A percentile compares a stretch with the other conserved stretches of the same genome.
phyloP scores from a whole-genome alignment of 2,888 invertebrate genomes.

The Sphaerophoria taeniata region DNA sequence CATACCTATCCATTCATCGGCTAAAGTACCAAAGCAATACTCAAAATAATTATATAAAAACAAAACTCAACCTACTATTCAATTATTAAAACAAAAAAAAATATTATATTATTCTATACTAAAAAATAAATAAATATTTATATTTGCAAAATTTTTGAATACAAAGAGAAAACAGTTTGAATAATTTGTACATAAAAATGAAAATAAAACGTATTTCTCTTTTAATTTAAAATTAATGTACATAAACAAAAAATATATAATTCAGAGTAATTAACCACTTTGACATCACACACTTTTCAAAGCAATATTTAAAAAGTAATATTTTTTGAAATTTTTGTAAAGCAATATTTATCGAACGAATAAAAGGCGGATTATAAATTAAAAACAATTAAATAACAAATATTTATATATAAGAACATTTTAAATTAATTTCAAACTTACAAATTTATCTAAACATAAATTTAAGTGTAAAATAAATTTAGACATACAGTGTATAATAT shows the following conservation, averaged over 20 bases:
- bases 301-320: constrained; percentile 73
- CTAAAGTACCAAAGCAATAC: constrained; percentile 84
- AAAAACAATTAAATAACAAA: neutral
- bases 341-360: constrained; percentile 69
- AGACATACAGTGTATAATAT: constrained; percentile 55
- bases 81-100: constrained; percentile 67
- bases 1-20: constrained; percentile 78
- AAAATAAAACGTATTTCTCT: constrained; percentile 34
- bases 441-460: constrained; percentile 40
- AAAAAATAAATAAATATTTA: constrained; percentile 41
- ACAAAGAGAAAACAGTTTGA: constrained; percentile 48
- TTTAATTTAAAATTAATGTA: constrained; percentile 28
- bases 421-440: constrained; percentile 36
- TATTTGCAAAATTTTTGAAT: constrained; percentile 54
- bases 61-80: constrained; percentile 75
- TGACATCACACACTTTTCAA: constrained; percentile 69
- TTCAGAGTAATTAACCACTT: constrained; percentile 52
- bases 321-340: constrained; percentile 76
- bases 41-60: constrained; percentile 77
- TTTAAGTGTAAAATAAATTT: constrained; percentile 29
- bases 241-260: constrained; percentile 23
- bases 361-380: constrained; percentile 27
- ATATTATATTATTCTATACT: constrained; percentile 28
- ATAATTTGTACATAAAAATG: constrained; percentile 54
- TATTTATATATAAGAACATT: constrained; percentile 42